Percentiles rank a stretch among this genome's conserved stretches.
phyloP scores from a whole-genome alignment of 2,797 vertebrate genomes.

The Onychomys arenicola region DNA sequence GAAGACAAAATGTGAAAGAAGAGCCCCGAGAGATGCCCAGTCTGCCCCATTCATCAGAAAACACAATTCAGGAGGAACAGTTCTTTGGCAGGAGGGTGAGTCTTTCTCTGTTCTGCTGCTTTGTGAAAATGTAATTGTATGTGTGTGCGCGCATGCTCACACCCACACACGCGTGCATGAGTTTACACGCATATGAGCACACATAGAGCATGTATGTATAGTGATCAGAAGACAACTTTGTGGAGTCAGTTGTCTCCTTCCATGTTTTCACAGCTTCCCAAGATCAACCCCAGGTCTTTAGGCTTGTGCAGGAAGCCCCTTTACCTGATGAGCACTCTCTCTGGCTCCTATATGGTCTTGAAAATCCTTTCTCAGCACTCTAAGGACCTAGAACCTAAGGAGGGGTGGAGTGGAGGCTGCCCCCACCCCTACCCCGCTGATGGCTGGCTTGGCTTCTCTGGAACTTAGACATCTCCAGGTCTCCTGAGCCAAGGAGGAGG shows the following conservation, averaged over 20 bases:
- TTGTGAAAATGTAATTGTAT: not conserved
- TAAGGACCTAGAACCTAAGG: not conserved
- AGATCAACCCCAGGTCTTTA: not conserved
- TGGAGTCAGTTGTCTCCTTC: not conserved
- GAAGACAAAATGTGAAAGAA: conserved; percentile 90
- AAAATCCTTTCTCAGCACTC: not conserved
- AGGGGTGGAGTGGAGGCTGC: too few species aligned
- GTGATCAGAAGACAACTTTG: not conserved
- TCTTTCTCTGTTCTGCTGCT: not conserved
- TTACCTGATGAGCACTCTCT: not conserved
- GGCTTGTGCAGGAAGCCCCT: not conserved
- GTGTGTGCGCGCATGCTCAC: not conserved
- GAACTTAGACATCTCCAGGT: not conserved
- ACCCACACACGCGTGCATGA: too few species aligned
- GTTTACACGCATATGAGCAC: too few species aligned
- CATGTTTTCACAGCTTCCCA: not conserved
- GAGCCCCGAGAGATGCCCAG: conserved; percentile 91
- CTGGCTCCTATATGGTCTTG: not conserved
- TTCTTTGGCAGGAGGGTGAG: conserved; percentile 94
- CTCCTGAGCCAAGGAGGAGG: not conserved
- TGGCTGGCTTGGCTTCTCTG: not conserved
- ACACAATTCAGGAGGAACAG: conserved; percentile 92
- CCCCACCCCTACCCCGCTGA: not conserved
- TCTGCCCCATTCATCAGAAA: conserved; percentile 92
- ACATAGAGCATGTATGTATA: too few species aligned